Evolutionary conservation across 1,140 invertebrate genomes (phyloP).

Genomic region (Dinothrombium tinctorium): DNA sequence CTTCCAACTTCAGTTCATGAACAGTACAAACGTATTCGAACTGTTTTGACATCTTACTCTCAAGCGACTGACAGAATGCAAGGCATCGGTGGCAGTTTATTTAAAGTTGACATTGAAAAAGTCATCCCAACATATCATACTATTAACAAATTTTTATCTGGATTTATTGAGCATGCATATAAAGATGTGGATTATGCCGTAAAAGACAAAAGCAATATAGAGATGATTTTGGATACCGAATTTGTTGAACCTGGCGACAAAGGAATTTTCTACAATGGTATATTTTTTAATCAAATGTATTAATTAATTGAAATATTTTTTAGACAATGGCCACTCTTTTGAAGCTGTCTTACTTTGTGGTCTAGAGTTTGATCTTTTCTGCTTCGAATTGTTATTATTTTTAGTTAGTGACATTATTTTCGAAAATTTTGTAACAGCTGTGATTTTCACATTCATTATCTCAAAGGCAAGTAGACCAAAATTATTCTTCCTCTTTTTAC

Average conservation of each 20-base stretch:
- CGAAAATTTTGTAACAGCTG: slow-evolving; percentile 34
- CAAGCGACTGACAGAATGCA: slow-evolving; percentile 11
- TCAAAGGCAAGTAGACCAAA: slow-evolving; percentile 21
- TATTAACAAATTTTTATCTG: slow-evolving; percentile 48
- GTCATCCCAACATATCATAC: slow-evolving; percentile 36
- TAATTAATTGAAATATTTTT: slow-evolving; percentile 13
- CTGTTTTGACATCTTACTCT: slow-evolving; percentile 12
- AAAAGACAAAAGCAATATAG: slow-evolving; percentile 42
- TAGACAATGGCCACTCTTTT: slow-evolving; percentile 44
- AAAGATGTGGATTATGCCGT: slow-evolving; percentile 55
- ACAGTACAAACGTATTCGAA: slow-evolving; percentile 14
- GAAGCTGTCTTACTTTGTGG: slow-evolving; percentile 42
- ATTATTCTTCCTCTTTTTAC: background rate
- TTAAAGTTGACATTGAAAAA: slow-evolving; percentile 21
- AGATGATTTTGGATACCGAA: slow-evolving; percentile 50
- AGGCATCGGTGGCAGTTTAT: slow-evolving; percentile 12
- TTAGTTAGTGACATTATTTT: slow-evolving; percentile 34
- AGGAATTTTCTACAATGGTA: slow-evolving; percentile 54
- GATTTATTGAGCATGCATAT: slow-evolving; percentile 53
- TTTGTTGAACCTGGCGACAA: slow-evolving; percentile 39
- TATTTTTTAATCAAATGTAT: background rate
- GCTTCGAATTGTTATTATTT: slow-evolving; percentile 48
- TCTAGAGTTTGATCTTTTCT: slow-evolving; percentile 40
- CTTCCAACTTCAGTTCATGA: slow-evolving; percentile 29
- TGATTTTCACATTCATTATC: slow-evolving; percentile 32